Evolutionary conservation across 2,797 vertebrate species (phyloP), one percentile per base, ranked within the genome.

Genomic region (Rhinophrynus dorsalis): DNA sequence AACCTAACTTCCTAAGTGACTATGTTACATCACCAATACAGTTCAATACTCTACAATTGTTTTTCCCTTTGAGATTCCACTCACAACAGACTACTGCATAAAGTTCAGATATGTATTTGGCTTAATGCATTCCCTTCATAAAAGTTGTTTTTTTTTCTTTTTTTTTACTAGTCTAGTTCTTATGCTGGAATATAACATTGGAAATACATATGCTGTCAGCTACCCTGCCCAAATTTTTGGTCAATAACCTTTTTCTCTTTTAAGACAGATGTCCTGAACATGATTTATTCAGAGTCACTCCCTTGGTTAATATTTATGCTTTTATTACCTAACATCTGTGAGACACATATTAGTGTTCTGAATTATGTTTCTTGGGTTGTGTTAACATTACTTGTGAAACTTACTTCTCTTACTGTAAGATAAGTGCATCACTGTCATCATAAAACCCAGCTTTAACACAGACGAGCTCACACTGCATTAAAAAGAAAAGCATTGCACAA

Each of bases 161-260:
- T n/a, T n/a, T n/a, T n/a, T n/a, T n/a, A n/a, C n/a, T n/a, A n/a
- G n/a, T 2, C 21, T 13, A 26, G 17, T 27, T 40, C 17, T 38
- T 38, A 40, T 57, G 42, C 18, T 33, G 45, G n/a, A n/a, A n/a
- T n/a, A n/a, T n/a, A n/a, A n/a, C n/a, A n/a, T n/a, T n/a, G n/a
- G n/a, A n/a, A n/a, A n/a, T n/a, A n/a, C n/a, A n/a, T n/a, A n/a
- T n/a, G n/a, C n/a, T n/a, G n/a, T n/a, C n/a, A n/a, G n/a, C n/a
- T n/a, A n/a, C n/a, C n/a, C n/a, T 17, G 42, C 44, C 65, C 47
- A 57, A 59, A 68, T 38, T 37, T 59, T 68, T 50, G 37, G 54
- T 38, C 44, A 58, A 23, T 50, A 21, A 38, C 23, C 18, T 37
- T 37, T 37, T 27, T n/a, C 21, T 18, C n/a, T n/a, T n/a, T 33